phyloP scores from a whole-genome alignment of 2,797 vertebrate species.

The Eulemur mongoz region DNA sequence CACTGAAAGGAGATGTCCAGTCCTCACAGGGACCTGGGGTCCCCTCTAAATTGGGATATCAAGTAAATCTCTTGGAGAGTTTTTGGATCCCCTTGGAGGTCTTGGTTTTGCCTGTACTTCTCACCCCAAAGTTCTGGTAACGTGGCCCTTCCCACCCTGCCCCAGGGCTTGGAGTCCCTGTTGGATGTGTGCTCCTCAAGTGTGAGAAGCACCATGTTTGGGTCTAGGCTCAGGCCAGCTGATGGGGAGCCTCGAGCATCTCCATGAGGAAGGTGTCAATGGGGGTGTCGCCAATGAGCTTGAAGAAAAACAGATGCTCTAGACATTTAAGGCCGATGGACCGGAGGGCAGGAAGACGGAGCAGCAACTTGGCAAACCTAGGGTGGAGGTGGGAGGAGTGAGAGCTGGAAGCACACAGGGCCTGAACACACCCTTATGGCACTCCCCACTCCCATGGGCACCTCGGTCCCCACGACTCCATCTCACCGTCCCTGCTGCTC shows the following conservation, averaged over 20 bases:
- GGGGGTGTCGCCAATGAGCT: slow-evolving; percentile 96
- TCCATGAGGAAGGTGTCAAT: slow-evolving; percentile 98
- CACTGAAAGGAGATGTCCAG: slow-evolving; percentile 21
- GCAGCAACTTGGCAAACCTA: slow-evolving; percentile 96
- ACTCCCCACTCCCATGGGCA: background rate
- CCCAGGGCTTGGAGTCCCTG: slow-evolving; percentile 14
- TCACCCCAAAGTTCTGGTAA: background rate
- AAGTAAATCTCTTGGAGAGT: background rate
- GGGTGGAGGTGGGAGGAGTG: background rate
- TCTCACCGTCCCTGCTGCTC: slow-evolving; percentile 95
- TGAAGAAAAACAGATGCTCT: slow-evolving; percentile 98
- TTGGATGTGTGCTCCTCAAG: background rate
- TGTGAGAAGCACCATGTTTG: background rate
- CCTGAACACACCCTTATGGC: background rate
- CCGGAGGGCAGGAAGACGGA: slow-evolving; percentile 94
- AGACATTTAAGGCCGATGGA: slow-evolving; percentile 96
- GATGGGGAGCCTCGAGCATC: slow-evolving; percentile 95
- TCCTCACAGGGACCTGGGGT: background rate
- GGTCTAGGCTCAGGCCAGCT: slow-evolving; percentile 86
- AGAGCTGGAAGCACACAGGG: background rate
- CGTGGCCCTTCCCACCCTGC: background rate
- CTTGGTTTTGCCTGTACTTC: background rate
- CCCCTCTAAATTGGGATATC: slow-evolving; percentile 30
- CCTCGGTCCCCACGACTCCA: background rate
- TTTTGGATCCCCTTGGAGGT: background rate